A percentile compares a stretch with the other conserved stretches of the same genome.
These are phyloP conservation scores for Scaptomyza montana DNA, from an alignment of 1,140 invertebrate genomes.

Conservation along the genomic window DNA sequence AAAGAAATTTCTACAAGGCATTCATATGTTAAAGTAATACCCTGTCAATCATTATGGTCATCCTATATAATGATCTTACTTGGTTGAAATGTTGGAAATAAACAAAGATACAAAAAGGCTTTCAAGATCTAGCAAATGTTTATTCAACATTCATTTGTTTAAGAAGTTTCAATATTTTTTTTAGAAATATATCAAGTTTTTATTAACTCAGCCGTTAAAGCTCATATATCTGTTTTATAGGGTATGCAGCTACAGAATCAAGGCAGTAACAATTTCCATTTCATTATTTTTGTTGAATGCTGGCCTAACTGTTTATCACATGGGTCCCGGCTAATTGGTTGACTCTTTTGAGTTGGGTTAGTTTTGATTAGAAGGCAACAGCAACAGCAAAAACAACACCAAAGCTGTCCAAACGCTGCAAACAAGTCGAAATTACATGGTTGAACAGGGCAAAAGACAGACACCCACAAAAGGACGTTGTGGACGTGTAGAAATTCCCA, in stretches of 20 bases:
- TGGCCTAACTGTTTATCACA: conserved; percentile 73
- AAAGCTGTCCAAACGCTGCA: conserved; percentile 3
- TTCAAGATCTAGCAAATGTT: no score
- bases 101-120: no score
- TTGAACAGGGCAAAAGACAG: not conserved
- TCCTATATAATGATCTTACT: no score
- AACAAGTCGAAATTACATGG: conserved; percentile 37
- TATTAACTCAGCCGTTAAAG: no score
- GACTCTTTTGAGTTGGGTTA: conserved; percentile 58
- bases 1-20: not conserved
- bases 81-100: no score
- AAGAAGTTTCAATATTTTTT: no score
- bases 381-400: conserved; percentile 14
- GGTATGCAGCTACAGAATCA: conserved; percentile 14
- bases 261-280: conserved; percentile 37
- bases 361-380: conserved; percentile 54
- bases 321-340: conserved; percentile 60
- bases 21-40: not conserved
- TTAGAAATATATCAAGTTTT: no score
- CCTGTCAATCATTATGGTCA: not conserved
- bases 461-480: conserved; percentile 1
- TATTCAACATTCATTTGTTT: no score
- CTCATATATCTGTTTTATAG: not conserved
- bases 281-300: conserved; percentile 35
- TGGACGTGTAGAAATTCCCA: conserved; percentile 2